Percentiles rank a stretch among this genome's conserved stretches.
Evolutionary conservation across 2,797 vertebrate species (phyloP).

Genomic region (Ptychadena robeensis): DNA sequence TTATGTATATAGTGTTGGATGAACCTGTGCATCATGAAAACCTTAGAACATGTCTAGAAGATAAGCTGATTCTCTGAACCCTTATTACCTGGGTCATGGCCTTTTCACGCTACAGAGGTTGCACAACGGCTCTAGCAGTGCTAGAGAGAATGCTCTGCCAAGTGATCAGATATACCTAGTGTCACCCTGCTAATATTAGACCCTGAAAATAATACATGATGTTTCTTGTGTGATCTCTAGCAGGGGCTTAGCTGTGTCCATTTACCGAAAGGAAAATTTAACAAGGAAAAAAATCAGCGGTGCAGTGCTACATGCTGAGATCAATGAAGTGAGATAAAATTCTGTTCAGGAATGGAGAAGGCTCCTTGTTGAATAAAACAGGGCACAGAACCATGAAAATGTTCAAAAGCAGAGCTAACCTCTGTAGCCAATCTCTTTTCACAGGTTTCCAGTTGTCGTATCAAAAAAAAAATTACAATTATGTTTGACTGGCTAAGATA

Average conservation of each 20-base stretch:
- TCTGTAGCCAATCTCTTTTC: background rate
- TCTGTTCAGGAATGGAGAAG: background rate
- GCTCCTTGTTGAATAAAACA: background rate
- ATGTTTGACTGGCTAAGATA: background rate
- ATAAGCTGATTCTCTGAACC: constrained; percentile 41
- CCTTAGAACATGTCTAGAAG: constrained; percentile 9
- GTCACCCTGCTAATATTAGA: constrained; percentile 25
- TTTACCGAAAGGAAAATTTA: background rate
- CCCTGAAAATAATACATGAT: constrained; percentile 8
- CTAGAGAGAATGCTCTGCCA: constrained; percentile 3
- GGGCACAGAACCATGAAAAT: background rate
- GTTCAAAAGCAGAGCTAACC: background rate
- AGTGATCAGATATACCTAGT: constrained; percentile 18
- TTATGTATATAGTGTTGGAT: background rate
- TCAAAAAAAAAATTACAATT: background rate
- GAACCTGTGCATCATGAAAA: constrained; percentile 35
- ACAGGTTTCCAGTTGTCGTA: background rate
- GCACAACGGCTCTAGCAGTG: constrained; percentile 15
- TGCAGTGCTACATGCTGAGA: background rate
- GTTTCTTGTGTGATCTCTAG: background rate
- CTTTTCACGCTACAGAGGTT: constrained; percentile 22
- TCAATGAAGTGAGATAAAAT: background rate
- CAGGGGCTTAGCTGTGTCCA: constrained; percentile 14
- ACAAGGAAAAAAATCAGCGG: background rate
- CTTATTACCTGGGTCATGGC: constrained; percentile 46